phyloP scores from a whole-genome alignment of 2,888 invertebrate genomes.

The Spisula subtruncata region DNA sequence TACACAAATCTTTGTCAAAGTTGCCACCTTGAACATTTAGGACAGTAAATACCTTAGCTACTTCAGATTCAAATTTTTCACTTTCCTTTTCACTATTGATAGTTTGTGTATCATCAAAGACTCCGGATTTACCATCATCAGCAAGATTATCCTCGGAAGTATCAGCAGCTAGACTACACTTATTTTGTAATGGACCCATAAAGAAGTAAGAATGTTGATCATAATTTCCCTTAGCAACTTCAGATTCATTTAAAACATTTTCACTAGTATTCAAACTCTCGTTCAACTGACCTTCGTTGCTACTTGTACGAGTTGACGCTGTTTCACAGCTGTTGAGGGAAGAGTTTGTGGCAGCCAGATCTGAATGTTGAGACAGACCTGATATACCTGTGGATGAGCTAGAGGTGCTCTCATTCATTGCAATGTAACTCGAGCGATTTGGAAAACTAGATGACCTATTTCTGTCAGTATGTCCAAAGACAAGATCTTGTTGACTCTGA shows the following conservation, averaged over 20 bases:
- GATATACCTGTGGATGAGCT: slow-evolving; percentile 73
- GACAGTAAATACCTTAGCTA: slow-evolving; percentile 78
- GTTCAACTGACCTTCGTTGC: slow-evolving; percentile 69
- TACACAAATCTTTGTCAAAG: slow-evolving; percentile 71
- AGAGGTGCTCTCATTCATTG: slow-evolving; percentile 71
- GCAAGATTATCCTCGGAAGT: not conserved
- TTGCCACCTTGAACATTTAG: slow-evolving; percentile 76
- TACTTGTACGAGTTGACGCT: slow-evolving; percentile 67
- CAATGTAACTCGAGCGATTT: slow-evolving; percentile 77
- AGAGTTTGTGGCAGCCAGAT: slow-evolving; percentile 69
- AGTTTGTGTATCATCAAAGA: slow-evolving; percentile 3
- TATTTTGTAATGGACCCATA: slow-evolving; percentile 71
- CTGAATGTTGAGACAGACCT: slow-evolving; percentile 70
- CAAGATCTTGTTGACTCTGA: slow-evolving; percentile 79
- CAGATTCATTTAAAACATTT: slow-evolving; percentile 61
- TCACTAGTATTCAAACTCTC: slow-evolving; percentile 43
- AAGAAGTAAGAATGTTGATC: slow-evolving; percentile 71
- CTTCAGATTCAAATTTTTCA: slow-evolving; percentile 50
- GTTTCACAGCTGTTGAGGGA: slow-evolving; percentile 70
- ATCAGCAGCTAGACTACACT: not conserved
- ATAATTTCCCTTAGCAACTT: slow-evolving; percentile 61
- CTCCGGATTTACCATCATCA: slow-evolving; percentile 35
- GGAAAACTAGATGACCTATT: slow-evolving; percentile 84
- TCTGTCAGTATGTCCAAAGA: slow-evolving; percentile 68
- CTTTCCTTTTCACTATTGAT: slow-evolving; percentile 37